These are phyloP conservation scores for Drosophila melanogaster DNA, from an alignment of 1,140 invertebrate genomes.

Conservation along the genomic window Release_6_plus_ISO1_MT NT_033777.3:20263501-20264000, in stretches of 20 bases:
- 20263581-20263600: slow-evolving; percentile 52
- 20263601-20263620: slow-evolving; percentile 66
- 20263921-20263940: slow-evolving; percentile 78
- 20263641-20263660: slow-evolving; percentile 15
- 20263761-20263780: slow-evolving; percentile 62
- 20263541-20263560: slow-evolving; percentile 1
- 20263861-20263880: slow-evolving; percentile 15
- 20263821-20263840: slow-evolving; percentile 36
- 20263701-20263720: slow-evolving; percentile 41
- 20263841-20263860: slow-evolving; percentile 13
- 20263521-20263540: not conserved
- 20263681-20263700: slow-evolving; percentile 62
- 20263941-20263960: slow-evolving; percentile 73
- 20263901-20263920: slow-evolving; percentile 73
- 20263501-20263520: too few relatives aligned
- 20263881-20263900: slow-evolving; percentile 54
- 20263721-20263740: slow-evolving; percentile 8
- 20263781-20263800: slow-evolving; percentile 67
- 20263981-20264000: slow-evolving; percentile 37
- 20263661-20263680: slow-evolving; percentile 24
- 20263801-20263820: slow-evolving; percentile 44
- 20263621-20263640: slow-evolving; percentile 66
- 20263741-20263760: slow-evolving; percentile 36
- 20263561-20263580: slow-evolving; percentile 12
- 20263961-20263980: slow-evolving; percentile 41